Evolutionary conservation across 2,113 vertebrate species (phyloP), one percentile per base, ranked within the genome.

Genomic region (Pogona vitticeps): DNA sequence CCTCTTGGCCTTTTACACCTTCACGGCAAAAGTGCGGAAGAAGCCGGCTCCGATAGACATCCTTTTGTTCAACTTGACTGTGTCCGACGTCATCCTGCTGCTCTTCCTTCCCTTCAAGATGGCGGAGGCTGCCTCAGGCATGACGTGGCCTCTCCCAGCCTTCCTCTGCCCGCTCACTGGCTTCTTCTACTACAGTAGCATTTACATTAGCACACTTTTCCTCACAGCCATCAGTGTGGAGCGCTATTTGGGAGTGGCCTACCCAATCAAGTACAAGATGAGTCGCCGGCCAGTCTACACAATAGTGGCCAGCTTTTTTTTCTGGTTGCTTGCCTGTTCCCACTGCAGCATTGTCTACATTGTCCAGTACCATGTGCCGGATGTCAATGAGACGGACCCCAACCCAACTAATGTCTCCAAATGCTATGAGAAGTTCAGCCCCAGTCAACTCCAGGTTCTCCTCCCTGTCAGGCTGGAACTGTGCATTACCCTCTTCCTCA

Each of bases 51-150:
- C 98, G 0, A 96, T 98, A 1, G 97, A 98, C 95, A 96, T 99
- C 93, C 96, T 98, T 1, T 97, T 99, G 65, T 97, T 99, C 89
- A 98, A 97, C 96, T 94, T 99, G 86, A 98, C 97, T 0, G 89
- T 98, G 80, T 97, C 98, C 0, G 98, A 99, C 93, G 96, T 98
- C 1, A 93, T 98, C 15, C 97, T 98, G 40, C 95, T 98, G 70
- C 73, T 98, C 90, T 96, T 99, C 93, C 95, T 98, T 92, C 98
- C 98, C 0, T 97, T 98, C 83, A 98, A 97, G 95, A 98, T 98
- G 93, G 82, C 95, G 0, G 97, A 98, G 85, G 97, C 96, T 0
- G 89, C 94, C 0, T 90, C 93, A 0, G 6, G 86, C 72, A 96
- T 96, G 95, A 1, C 0, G 0, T 99, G 98, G 98, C 61, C 94